phyloP scores from a whole-genome alignment of 2,113 vertebrate genomes.

The Neodon shergylaensis region DNA sequence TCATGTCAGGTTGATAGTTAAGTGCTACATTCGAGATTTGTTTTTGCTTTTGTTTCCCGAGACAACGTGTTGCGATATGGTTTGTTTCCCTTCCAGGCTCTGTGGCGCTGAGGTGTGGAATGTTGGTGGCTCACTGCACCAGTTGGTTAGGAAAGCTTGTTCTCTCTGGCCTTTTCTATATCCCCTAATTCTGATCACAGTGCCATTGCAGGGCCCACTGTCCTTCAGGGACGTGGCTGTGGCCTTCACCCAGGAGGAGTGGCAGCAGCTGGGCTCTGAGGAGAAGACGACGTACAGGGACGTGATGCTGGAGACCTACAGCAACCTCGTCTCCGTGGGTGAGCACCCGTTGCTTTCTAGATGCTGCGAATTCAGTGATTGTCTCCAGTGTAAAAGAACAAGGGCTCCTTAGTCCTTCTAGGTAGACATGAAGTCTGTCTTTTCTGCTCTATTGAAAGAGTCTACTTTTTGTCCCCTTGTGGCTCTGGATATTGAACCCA shows the following conservation, averaged over 20 bases:
- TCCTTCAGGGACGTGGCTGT: constrained; percentile 76
- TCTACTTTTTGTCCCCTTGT: neutral
- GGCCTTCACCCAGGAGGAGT: constrained; percentile 76
- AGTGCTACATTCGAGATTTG: neutral
- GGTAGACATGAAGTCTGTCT: neutral
- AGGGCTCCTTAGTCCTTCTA: neutral
- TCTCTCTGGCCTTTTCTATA: fast-evolving
- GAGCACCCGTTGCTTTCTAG: neutral
- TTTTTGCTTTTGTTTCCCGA: neutral
- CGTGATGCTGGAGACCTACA: constrained; percentile 79
- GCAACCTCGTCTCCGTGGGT: constrained; percentile 70
- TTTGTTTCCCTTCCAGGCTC: neutral
- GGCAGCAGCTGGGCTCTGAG: constrained; percentile 62
- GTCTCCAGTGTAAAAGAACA: constrained; percentile 3
- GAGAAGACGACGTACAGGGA: constrained; percentile 70
- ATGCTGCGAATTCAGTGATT: neutral
- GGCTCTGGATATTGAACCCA: neutral
- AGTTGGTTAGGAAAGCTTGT: neutral
- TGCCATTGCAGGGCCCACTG: constrained; percentile 56
- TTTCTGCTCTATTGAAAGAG: neutral
- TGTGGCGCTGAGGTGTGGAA: neutral
- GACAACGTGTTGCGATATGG: neutral
- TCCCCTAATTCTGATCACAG: neutral
- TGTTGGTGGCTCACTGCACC: neutral
- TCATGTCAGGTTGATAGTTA: neutral